These are phyloP conservation scores for Rhinichthys osculus DNA, from an alignment of 2,797 vertebrate species.

Conservation along the genomic window DNA sequence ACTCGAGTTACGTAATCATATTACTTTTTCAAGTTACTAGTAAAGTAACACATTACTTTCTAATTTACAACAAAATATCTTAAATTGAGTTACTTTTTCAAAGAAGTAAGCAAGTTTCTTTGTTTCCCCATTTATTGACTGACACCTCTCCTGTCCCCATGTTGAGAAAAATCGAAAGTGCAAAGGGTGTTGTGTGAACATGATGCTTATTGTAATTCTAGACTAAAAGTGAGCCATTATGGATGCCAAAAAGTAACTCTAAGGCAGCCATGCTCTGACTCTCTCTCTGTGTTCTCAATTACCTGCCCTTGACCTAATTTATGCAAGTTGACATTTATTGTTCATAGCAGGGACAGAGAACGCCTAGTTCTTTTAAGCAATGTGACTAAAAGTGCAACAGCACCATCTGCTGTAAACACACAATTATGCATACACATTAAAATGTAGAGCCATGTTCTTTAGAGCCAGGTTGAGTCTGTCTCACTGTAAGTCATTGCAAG, in stretches of 20 bases:
- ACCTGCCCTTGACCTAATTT: slow-evolving; percentile 80
- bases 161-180: too few relatives aligned
- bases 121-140: too few relatives aligned
- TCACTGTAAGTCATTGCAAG: slow-evolving; percentile 27
- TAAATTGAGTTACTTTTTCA: too few relatives aligned
- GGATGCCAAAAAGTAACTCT: neutral
- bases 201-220: too few relatives aligned
- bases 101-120: too few relatives aligned
- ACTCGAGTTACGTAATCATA: too few relatives aligned
- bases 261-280: neutral
- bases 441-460: slow-evolving; percentile 23
- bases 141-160: too few relatives aligned
- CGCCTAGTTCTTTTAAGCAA: slow-evolving; percentile 61
- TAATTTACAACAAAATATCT: too few relatives aligned
- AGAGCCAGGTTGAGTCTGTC: neutral
- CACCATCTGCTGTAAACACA: slow-evolving; percentile 73
- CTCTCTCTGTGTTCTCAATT: slow-evolving; percentile 68
- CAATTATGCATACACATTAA: slow-evolving; percentile 27
- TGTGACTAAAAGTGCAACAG: slow-evolving; percentile 73
- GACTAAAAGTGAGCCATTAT: neutral
- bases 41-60: too few relatives aligned
- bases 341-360: slow-evolving; percentile 71
- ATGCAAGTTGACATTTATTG: slow-evolving; percentile 78
- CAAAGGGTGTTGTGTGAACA: neutral
- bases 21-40: too few relatives aligned